These are phyloP conservation scores for Dasypogon diadema DNA, from an alignment of 2,888 invertebrate genomes.

Conservation along the genomic window DNA sequence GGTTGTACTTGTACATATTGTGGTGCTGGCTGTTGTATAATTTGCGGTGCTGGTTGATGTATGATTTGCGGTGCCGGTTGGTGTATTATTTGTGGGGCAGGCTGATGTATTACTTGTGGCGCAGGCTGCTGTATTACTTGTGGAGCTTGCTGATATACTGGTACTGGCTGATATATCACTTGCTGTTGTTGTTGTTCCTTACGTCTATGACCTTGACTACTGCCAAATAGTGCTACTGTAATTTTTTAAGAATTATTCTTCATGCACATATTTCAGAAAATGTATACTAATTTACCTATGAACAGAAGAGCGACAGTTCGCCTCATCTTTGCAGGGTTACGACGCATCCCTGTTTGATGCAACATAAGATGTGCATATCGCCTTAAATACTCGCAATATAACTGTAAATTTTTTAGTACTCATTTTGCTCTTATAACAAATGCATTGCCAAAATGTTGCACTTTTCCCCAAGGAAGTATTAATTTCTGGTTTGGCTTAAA, in stretches of 20 bases:
- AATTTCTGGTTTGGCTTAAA: slow-evolving; percentile 2
- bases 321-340: slow-evolving; percentile 16
- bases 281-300: slow-evolving; percentile 9
- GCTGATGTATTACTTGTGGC: not conserved
- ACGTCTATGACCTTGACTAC: not conserved
- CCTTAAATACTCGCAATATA: slow-evolving; percentile 39
- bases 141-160: not conserved
- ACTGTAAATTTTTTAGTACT: slow-evolving; percentile 13
- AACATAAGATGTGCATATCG: not conserved
- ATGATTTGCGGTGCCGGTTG: slow-evolving; percentile 32
- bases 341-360: slow-evolving; percentile 26
- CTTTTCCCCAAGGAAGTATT: not conserved
- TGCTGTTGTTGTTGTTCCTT: slow-evolving; percentile 15
- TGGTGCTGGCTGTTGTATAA: slow-evolving; percentile 27
- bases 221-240: not conserved
- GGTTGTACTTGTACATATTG: not conserved
- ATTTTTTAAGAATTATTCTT: not conserved
- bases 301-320: slow-evolving; percentile 13
- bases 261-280: not conserved
- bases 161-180: slow-evolving; percentile 10
- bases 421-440: not conserved
- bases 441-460: not conserved
- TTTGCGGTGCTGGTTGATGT: not conserved
- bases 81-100: slow-evolving; percentile 5
- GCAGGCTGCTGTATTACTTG: slow-evolving; percentile 12